Percentiles rank a stretch among this genome's conserved stretches.
These are phyloP conservation scores for Notechis scutatus DNA, from an alignment of 2,113 vertebrate genomes.

Conservation along the genomic window DNA sequence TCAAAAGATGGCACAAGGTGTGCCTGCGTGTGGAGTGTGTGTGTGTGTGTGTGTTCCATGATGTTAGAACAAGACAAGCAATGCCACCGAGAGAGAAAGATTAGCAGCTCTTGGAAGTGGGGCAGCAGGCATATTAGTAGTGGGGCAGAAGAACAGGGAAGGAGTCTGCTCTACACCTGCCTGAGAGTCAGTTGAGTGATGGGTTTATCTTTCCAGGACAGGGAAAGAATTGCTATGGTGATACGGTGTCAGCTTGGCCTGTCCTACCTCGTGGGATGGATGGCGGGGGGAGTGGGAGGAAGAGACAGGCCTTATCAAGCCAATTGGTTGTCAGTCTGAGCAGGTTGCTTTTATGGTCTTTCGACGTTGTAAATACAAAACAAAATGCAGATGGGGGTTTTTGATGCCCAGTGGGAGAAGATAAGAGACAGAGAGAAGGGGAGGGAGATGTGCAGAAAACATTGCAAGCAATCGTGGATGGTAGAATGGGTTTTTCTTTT, in stretches of 20 bases:
- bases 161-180: not conserved
- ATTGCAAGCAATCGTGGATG: not conserved
- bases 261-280: not conserved
- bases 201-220: constrained; percentile 44
- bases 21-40: no score
- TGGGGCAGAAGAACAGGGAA: not conserved
- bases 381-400: not conserved
- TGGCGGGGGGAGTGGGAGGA: not conserved
- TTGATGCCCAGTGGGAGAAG: constrained; percentile 1
- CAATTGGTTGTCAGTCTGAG: constrained; percentile 33
- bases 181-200: constrained; percentile 20
- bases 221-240: constrained; percentile 10
- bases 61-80: not conserved
- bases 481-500: not conserved
- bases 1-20: not conserved
- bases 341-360: not conserved
- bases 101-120: not conserved
- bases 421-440: not conserved
- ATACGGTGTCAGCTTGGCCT: not conserved
- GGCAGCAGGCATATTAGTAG: not conserved
- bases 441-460: not conserved
- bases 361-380: not conserved
- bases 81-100: not conserved
- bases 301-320: constrained; percentile 25
- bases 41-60: not conserved